These are phyloP conservation scores for Aphrophora alni DNA, from an alignment of 2,888 invertebrate species.

Conservation along the genomic window DNA sequence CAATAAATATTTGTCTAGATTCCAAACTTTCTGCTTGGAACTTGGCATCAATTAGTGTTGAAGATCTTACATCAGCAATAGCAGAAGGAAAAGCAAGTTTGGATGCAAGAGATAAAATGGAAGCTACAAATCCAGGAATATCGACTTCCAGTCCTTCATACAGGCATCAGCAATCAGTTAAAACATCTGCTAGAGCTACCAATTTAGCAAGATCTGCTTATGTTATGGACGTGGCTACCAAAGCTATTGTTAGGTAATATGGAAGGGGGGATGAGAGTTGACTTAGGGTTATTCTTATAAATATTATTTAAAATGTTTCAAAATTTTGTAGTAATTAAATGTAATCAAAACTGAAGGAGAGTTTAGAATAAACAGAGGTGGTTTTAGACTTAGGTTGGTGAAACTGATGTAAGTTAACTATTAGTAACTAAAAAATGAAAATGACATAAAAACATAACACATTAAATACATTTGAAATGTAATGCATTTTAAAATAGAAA, in stretches of 20 bases:
- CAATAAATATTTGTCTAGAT: slow-evolving; percentile 33
- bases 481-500: no score
- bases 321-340: no score
- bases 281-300: no score
- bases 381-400: no score
- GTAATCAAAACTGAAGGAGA: no score
- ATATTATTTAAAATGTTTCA: no score
- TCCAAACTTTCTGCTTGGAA: slow-evolving; percentile 39
- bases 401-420: no score
- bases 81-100: slow-evolving; percentile 65
- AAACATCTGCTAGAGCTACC: slow-evolving; percentile 66
- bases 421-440: no score
- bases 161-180: slow-evolving; percentile 73
- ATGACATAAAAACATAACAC: no score
- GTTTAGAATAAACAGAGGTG: no score
- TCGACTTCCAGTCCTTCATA: slow-evolving; percentile 47
- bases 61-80: slow-evolving; percentile 62
- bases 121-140: slow-evolving; percentile 54
- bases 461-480: no score
- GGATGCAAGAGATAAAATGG: slow-evolving; percentile 62
- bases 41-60: slow-evolving; percentile 53
- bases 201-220: slow-evolving; percentile 70
- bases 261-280: no score
- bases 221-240: slow-evolving; percentile 73
- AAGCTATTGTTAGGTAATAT: slow-evolving; percentile 57